Conservation (phyloP, 2,888 invertebrate genomes). For the Heteromurus nitidus region DNA sequence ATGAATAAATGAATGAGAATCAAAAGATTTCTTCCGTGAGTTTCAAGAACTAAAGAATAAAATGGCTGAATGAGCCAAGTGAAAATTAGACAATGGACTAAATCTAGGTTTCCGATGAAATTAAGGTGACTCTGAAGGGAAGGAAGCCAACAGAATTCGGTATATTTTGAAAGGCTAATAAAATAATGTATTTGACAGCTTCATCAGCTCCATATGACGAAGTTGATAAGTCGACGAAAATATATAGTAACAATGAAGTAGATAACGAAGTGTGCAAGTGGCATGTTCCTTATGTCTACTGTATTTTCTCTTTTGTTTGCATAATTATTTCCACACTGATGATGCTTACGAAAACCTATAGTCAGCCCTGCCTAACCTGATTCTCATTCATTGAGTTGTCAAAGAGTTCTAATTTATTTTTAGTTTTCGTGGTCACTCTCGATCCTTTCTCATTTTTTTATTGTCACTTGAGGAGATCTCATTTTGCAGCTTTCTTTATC, state of each 20-base stretch:
- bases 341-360: no score
- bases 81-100: not conserved
- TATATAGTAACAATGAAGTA: no score
- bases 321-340: not conserved
- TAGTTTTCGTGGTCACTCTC: not conserved
- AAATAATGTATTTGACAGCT: not conserved
- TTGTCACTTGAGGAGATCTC: no score
- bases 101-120: not conserved
- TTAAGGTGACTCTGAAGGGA: no score
- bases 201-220: constrained; percentile 1
- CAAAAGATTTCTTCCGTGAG: not conserved
- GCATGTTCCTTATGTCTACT: no score
- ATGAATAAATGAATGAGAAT: constrained; percentile 3
- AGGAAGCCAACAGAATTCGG: no score
- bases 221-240: no score
- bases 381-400: no score
- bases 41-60: not conserved
- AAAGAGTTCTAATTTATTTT: not conserved
- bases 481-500: no score
- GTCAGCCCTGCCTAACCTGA: no score
- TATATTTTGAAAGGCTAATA: not conserved
- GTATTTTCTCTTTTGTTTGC: not conserved
- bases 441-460: not conserved
- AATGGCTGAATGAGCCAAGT: not conserved
- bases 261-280: no score